phyloP scores from a whole-genome alignment of 2,888 invertebrate genomes.

The Plemyria rubiginata region DNA sequence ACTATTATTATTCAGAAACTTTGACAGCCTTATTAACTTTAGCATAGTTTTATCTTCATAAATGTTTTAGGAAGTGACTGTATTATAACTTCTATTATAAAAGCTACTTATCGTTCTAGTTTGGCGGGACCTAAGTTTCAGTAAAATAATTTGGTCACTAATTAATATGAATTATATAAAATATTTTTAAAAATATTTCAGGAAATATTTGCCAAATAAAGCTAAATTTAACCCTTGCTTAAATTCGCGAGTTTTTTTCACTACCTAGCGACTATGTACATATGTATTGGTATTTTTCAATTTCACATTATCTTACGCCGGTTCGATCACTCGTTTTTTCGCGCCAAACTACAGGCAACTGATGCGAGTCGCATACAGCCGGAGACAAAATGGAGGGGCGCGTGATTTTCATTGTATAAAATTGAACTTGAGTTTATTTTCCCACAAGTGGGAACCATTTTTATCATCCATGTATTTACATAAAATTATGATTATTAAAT shows the following conservation, averaged over 20 bases:
- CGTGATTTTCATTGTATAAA: conserved; percentile 22
- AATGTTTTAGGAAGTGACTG: too few species aligned
- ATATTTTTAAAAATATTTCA: too few species aligned
- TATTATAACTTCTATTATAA: too few species aligned
- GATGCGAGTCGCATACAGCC: conserved; percentile 18
- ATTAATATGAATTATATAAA: too few species aligned
- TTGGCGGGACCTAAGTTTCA: too few species aligned
- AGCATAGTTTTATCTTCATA: too few species aligned
- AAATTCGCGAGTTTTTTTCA: not conserved
- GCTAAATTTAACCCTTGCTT: conserved; percentile 1
- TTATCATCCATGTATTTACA: not conserved
- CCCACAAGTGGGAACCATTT: conserved; percentile 15
- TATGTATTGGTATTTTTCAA: not conserved
- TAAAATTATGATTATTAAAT: conserved; percentile 12
- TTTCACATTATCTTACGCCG: conserved; percentile 8
- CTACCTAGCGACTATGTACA: not conserved
- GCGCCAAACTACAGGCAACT: conserved; percentile 22
- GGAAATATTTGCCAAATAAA: too few species aligned
- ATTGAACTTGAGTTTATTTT: conserved; percentile 28
- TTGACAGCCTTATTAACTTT: too few species aligned
- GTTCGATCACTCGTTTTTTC: conserved; percentile 16
- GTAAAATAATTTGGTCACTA: too few species aligned
- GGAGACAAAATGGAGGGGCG: conserved; percentile 23
- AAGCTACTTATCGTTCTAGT: too few species aligned
- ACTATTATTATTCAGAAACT: too few species aligned